Evolutionary conservation across 2,888 invertebrate species (phyloP).

Genomic region (Leptinotarsa haldemani): DNA sequence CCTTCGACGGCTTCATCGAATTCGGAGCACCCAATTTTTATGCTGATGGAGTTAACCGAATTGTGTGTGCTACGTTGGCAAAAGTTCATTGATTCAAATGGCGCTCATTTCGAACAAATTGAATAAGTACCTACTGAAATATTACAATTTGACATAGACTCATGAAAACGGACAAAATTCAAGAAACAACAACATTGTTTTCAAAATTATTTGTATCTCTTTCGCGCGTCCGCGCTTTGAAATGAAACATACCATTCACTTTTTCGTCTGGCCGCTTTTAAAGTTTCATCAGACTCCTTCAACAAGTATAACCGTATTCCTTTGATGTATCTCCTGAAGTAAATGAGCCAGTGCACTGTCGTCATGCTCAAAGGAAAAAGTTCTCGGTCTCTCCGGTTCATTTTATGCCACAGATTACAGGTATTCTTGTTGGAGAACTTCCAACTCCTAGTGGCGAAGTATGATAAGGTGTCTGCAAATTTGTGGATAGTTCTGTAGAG

Average conservation of each 20-base stretch:
- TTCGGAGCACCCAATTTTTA: too few species aligned
- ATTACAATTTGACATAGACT: too few species aligned
- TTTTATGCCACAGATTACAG: slow-evolving; percentile 70
- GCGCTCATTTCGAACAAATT: too few species aligned
- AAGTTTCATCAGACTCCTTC: slow-evolving; percentile 79
- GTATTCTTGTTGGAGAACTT: slow-evolving; percentile 76
- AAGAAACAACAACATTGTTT: too few species aligned
- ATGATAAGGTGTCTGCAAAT: slow-evolving; percentile 77
- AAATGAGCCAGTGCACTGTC: slow-evolving; percentile 78
- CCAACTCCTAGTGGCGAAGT: slow-evolving; percentile 83
- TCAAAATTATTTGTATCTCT: background rate
- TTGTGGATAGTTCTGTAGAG: slow-evolving; percentile 85
- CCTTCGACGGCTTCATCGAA: too few species aligned
- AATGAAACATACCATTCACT: slow-evolving; percentile 43
- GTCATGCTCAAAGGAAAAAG: slow-evolving; percentile 81
- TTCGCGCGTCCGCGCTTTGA: background rate
- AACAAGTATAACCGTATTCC: slow-evolving; percentile 82
- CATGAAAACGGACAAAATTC: too few species aligned
- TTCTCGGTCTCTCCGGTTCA: slow-evolving; percentile 67
- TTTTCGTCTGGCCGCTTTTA: slow-evolving; percentile 58
- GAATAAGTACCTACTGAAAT: too few species aligned
- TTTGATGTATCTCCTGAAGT: slow-evolving; percentile 75
- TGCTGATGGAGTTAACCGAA: too few species aligned
- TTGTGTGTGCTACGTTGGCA: too few species aligned
- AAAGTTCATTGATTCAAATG: too few species aligned